Evolutionary conservation across 2,113 vertebrate genomes (phyloP).

Genomic region (Morphnarchus princeps): DNA sequence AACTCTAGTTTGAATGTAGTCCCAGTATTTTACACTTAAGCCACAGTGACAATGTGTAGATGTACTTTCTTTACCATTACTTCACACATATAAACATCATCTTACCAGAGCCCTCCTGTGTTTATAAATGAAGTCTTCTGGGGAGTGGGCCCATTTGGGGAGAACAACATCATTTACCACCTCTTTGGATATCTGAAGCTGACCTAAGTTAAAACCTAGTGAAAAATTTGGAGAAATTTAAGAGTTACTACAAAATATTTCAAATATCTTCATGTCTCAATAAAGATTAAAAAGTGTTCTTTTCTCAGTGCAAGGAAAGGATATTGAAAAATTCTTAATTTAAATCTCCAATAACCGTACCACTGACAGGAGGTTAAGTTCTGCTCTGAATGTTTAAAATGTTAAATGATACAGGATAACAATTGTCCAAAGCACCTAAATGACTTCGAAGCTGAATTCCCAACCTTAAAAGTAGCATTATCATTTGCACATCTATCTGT

Average conservation of each 20-base stretch:
- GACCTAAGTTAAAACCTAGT: slow-evolving; percentile 90
- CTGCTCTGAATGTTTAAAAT: not conserved
- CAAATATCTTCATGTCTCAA: not conserved
- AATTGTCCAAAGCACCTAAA: not conserved
- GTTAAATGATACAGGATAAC: not conserved
- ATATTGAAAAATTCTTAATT: not conserved
- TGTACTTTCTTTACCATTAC: not conserved
- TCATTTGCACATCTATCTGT: not conserved
- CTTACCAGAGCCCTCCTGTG: slow-evolving; percentile 96
- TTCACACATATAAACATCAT: not conserved
- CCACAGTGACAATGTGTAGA: not conserved
- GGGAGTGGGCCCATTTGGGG: slow-evolving; percentile 92
- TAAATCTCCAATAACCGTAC: not conserved
- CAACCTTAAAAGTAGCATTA: not conserved
- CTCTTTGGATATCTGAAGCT: slow-evolving; percentile 91
- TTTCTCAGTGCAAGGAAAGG: not conserved
- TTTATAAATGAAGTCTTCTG: slow-evolving; percentile 97
- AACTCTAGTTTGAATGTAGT: not conserved
- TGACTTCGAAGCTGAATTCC: not conserved
- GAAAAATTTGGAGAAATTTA: slow-evolving; percentile 2
- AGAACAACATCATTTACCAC: slow-evolving; percentile 88
- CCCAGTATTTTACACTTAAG: not conserved
- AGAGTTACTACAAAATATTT: not conserved
- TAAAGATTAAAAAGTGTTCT: not conserved
- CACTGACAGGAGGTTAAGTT: not conserved